Evolutionary conservation across 1,140 invertebrate species (phyloP), one percentile per base, ranked within the genome.

Genomic region (Fopius arisanus): DNA sequence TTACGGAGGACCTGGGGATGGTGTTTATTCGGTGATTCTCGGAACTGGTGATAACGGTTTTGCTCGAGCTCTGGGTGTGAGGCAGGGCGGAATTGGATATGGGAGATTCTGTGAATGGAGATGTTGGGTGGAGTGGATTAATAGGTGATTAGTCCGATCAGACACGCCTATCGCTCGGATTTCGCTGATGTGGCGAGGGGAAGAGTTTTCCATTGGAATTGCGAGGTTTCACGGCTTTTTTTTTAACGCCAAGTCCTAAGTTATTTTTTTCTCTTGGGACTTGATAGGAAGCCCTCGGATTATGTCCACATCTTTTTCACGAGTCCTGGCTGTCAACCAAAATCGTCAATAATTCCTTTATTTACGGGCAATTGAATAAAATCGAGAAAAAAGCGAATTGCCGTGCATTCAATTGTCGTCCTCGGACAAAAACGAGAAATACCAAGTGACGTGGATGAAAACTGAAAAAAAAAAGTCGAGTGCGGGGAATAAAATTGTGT

Each of bases 131-230:
- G 69, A 67, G 69, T 76, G 59, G 75, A 82, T 81, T 75, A 79
- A 78, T 78, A 75, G 78, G 79, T 79, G 77, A 83, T 82, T 83
- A 82, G 77, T n/a, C 78, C 77, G 78, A 33, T 26, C 12, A 14
- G 54, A 21, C 14, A 28, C 28, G 51, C 21, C 33, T 37, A 40
- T 31, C 26, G 23, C 21, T 65, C 3, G 33, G 33, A 5, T 37
- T 37, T 12, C 12, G 33, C 33, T 37, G 33, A 37, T 37, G 33
- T 37, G 7, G 33, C 7, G 33, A 37, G 33, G 33, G 33, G 33
- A 10, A 37, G 12, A 1, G n/a, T n/a, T n/a, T n/a, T n/a, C n/a
- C n/a, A n/a, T n/a, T n/a, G n/a, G n/a, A n/a, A n/a, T n/a, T n/a
- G n/a, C n/a, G n/a, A n/a, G n/a, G n/a, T n/a, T n/a, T n/a, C n/a